Base-by-base conservation (phyloP, 2,113 vertebrate genomes). In the Carettochelys insculpta region DNA sequence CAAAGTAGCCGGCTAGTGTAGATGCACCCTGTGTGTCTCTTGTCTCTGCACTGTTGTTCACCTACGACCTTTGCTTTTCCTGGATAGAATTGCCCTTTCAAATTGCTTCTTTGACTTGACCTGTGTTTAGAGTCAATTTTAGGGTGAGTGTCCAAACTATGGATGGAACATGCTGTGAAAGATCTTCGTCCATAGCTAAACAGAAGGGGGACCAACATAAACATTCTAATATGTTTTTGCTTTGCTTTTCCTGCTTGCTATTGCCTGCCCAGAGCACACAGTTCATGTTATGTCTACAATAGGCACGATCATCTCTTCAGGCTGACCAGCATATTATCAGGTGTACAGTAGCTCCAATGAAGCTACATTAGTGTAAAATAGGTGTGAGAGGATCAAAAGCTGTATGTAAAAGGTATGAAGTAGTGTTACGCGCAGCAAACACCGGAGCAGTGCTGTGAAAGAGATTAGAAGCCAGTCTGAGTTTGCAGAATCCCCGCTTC, bases 351-450 rank as follows among this genome's bases (percentile, higher is more conserved):
- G 52, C 17, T 17, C 8, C 3, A 29, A 25, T 34, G n/a, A 8
- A 87, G 25, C 52, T 65, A 27, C 1, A 38, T 0, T 0, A 80
- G 43, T 22, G n/a, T 22, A 75, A 84, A 76, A 54, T 0, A 90
- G 11, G 77, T 1, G 1, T 56, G 80, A 85, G n/a, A n/a, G 83
- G 43, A 24, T 71, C 29, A 88, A 20, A 93, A 88, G 56, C 80
- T n/a, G 29, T 29, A 2, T 82, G 38, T 78, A 58, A 82, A n/a
- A n/a, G n/a, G n/a, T n/a, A n/a, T n/a, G 22, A 52, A 20, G 52
- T 22, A 52, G 52, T 56, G n/a, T n/a, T n/a, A n/a, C n/a, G n/a
- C n/a, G n/a, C n/a, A n/a, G n/a, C n/a, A n/a, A n/a, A n/a, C n/a
- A n/a, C n/a, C n/a, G n/a, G 54, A 56, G 25, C 53, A 27, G 25